Evolutionary conservation across 1,140 invertebrate species (phyloP), one percentile per base, ranked within the genome.

Genomic region (Sesamia nonagrioides): DNA sequence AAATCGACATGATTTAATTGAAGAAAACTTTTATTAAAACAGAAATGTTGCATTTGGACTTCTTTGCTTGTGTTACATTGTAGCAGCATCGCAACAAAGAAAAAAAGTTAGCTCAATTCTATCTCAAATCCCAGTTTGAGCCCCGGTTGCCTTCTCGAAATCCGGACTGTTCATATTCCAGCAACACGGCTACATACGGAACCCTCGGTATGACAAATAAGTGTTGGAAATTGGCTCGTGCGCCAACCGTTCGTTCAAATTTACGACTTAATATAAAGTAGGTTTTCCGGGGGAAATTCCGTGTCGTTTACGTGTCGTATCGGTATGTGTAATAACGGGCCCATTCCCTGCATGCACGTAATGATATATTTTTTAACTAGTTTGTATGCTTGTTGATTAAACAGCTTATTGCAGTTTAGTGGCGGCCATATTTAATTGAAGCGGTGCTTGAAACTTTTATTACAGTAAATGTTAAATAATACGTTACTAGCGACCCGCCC

Each of bases 261-360:
- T 86, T 88, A 88, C 86, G 83, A 83, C 84, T 88, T 86, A 88
- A 88, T 88, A 86, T 88, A 83, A 88, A 82, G 81, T 86, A 75
- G 83, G 63, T 82, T 84, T 86, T 82, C 80, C 78, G 82, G 76
- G 66, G 66, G 50, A 69, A 83, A 79, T 80, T 84, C 74, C 74
- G 54, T 13, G 35, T 42, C 52, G 63, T 74, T 71, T 79, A 77
- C 79, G 79, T 85, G 80, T 77, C 35, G 74, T 77, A 77, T 81
- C 45, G 79, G 73, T 68, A 77, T 66, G 45, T 77, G 74, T 68
- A 68, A 77, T 77, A 68, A 66, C 37, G 21, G 56, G 35, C 27
- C 21, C 18, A 1, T 8, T 9, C 18, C 8, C 18, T 45, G 66
- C 27, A 45, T 33, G 66, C 42, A 27, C 27, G 45, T 77, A 33